Conservation (phyloP, 2,888 invertebrate species). For the Nesidiocoris tenuis region DNA sequence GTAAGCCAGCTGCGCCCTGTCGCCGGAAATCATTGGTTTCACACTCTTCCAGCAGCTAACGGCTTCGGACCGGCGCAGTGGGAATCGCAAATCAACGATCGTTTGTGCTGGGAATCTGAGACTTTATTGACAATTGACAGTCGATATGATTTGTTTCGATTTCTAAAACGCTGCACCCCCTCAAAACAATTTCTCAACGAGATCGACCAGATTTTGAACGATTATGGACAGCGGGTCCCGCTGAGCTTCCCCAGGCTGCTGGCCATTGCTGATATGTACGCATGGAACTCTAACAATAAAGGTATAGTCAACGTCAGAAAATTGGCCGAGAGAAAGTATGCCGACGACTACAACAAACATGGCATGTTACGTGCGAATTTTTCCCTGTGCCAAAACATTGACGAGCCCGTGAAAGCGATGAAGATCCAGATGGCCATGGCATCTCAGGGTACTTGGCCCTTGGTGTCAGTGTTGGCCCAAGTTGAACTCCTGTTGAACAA, state of each 20-base stretch:
- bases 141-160: neutral
- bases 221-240: neutral
- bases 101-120: neutral
- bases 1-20: neutral
- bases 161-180: neutral
- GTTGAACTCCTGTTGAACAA: slow-evolving; percentile 5
- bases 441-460: neutral
- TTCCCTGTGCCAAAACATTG: slow-evolving; percentile 12
- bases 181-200: neutral
- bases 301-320: neutral
- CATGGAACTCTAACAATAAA: neutral
- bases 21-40: neutral
- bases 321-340: neutral
- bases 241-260: neutral
- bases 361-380: neutral
- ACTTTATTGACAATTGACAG: neutral
- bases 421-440: neutral
- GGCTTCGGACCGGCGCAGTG: neutral
- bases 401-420: neutral
- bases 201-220: neutral
- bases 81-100: neutral
- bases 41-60: neutral
- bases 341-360: neutral
- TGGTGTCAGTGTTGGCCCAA: neutral
- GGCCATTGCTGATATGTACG: neutral